Conservation (phyloP, 1,140 invertebrate genomes). For the Orius laevigatus region DNA sequence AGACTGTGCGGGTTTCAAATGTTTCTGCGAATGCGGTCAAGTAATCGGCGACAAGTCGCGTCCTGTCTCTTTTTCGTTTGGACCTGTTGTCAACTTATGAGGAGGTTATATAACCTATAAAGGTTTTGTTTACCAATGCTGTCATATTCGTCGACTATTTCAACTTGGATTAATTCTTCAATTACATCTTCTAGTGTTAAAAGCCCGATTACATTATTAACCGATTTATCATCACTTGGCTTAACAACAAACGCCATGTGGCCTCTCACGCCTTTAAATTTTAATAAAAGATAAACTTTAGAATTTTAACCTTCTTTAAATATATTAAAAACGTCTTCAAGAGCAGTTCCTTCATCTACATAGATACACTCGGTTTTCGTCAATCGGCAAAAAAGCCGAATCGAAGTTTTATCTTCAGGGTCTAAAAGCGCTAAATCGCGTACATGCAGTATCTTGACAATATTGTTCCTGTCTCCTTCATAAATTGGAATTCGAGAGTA, state of each 20-base stretch:
- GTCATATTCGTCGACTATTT: constrained; percentile 33
- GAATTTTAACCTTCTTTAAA: constrained; percentile 37
- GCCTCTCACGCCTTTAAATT: constrained; percentile 14
- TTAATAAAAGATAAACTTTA: neutral
- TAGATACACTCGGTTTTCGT: constrained; percentile 38
- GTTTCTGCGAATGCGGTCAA: constrained; percentile 10
- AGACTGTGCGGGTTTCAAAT: constrained; percentile 8
- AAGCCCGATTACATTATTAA: constrained; percentile 26
- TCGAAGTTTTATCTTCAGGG: constrained; percentile 39
- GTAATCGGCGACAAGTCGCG: constrained; percentile 5
- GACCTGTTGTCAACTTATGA: constrained; percentile 6
- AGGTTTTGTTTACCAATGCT: constrained; percentile 7
- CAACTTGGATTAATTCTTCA: constrained; percentile 32
- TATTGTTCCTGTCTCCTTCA: constrained; percentile 32
- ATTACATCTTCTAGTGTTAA: constrained; percentile 34
- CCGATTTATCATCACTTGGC: constrained; percentile 16
- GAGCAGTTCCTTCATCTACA: constrained; percentile 37
- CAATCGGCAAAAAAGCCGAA: constrained; percentile 35
- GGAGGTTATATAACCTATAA: neutral
- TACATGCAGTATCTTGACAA: constrained; percentile 40
- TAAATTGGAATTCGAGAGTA: constrained; percentile 47
- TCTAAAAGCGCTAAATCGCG: constrained; percentile 48
- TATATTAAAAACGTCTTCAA: constrained; percentile 40
- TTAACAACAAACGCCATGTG: constrained; percentile 29
- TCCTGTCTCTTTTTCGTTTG: constrained; percentile 12